These are phyloP conservation scores for Alfaro cultratus DNA, from an alignment of 2,797 vertebrate species.

Conservation along the genomic window DNA sequence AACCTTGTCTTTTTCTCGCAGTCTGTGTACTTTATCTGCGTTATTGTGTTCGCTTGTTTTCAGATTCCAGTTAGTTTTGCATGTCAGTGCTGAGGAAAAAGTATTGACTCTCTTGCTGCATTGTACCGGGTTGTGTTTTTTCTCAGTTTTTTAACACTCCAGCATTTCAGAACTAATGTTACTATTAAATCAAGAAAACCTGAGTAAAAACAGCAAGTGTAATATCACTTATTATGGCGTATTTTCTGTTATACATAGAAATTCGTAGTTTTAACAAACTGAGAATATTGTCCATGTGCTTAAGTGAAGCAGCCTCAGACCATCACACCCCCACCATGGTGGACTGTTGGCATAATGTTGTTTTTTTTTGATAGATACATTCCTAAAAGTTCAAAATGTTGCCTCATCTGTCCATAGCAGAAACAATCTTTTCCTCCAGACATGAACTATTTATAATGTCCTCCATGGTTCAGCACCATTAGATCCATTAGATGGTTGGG, in stretches of 20 bases:
- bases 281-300: background rate
- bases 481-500: background rate
- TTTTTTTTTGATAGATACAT: background rate
- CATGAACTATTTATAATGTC: background rate
- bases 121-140: background rate
- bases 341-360: background rate
- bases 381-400: background rate
- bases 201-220: background rate
- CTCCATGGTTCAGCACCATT: background rate
- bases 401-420: background rate
- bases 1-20: background rate
- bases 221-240: background rate
- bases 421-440: background rate
- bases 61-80: background rate
- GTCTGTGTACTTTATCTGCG: background rate
- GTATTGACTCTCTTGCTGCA: background rate
- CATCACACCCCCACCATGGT: no score
- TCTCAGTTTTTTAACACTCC: background rate
- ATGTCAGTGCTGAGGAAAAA: background rate
- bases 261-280: background rate
- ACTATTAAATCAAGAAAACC: background rate
- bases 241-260: background rate
- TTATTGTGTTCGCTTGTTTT: background rate
- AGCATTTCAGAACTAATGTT: background rate
- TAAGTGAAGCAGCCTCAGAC: no score